Base-by-base conservation (phyloP, 2,797 vertebrate genomes). In the Epinephelus awoara region DNA sequence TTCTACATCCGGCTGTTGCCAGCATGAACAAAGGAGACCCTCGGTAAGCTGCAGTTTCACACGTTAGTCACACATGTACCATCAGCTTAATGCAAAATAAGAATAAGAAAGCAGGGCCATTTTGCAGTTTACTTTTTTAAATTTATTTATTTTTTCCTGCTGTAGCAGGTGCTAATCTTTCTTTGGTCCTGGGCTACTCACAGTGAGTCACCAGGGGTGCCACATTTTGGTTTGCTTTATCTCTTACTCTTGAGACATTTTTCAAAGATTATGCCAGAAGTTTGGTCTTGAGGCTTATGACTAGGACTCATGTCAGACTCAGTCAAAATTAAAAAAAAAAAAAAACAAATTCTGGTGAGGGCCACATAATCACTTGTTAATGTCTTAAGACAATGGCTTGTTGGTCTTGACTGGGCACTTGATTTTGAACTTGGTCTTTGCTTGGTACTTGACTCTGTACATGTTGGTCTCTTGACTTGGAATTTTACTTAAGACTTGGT, bases 1-100 rank as follows among this genome's bases (percentile, higher is more conserved):
- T 96, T 68, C 83, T 96, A 62, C 74, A 94, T 75, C 92, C 95
- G n/a, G 90, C 95, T 52, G 67, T 85, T 69, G 80, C 75, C 34
- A 92, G 77, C 29, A 12, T 93, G 47, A 94, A 84, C 84, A 94
- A 95, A 82, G 93, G 91, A 69, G 95, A 96, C 82, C 89, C 92
- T 42, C 90, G 95, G 95, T 96, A 87, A 91, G 89, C 49, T 34
- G 14, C 18, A 25, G 1, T 59, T 52, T 50, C 44, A 75, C 44
- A 72, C 23, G 4, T 1, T 5, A 0, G 2, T 47, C 40, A 42
- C 40, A 42, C 40, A 42, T 1, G 34, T 34, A 8, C 34, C 34
- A 34, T 34, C 34, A 34, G 34, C 34, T 34, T 34, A 34, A 34
- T 34, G 34, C 34, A 34, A 34, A 34, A 34, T 34, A 34, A 29